phyloP scores from a whole-genome alignment of 2,797 vertebrate genomes.

The Hemitrygon akajei region DNA sequence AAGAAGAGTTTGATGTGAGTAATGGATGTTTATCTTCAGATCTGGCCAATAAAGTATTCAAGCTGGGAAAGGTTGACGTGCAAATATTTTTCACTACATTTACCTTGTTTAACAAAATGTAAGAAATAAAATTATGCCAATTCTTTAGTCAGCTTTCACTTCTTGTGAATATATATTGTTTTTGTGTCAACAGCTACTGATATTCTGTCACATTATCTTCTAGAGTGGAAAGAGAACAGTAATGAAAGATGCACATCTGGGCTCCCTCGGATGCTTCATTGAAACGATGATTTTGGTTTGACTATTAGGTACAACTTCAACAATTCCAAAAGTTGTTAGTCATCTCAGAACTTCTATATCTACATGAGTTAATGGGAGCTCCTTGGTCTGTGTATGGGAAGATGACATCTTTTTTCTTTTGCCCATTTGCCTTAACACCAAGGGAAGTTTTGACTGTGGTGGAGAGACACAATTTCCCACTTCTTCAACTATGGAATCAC shows the following conservation, averaged over 20 bases:
- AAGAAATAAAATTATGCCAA: not conserved
- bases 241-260: not conserved
- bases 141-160: not conserved
- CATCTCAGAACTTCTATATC: not conserved
- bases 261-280: not conserved
- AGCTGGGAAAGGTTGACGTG: not conserved
- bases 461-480: not conserved
- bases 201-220: not conserved
- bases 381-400: not conserved
- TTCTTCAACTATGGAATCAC: not conserved
- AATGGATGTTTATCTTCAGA: not conserved
- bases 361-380: not conserved
- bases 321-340: not conserved
- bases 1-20: not conserved
- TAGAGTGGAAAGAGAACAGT: not conserved
- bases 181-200: not conserved
- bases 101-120: too few relatives aligned
- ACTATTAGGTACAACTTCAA: not conserved
- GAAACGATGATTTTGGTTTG: not conserved
- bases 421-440: not conserved
- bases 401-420: not conserved
- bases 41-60: not conserved
- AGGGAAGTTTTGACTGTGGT: not conserved
- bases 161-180: too few relatives aligned
- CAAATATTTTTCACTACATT: not conserved